A percentile compares a stretch with the other conserved stretches of the same genome.
phyloP scores from a whole-genome alignment of 2,797 vertebrate genomes.

The Momotus momota region DNA sequence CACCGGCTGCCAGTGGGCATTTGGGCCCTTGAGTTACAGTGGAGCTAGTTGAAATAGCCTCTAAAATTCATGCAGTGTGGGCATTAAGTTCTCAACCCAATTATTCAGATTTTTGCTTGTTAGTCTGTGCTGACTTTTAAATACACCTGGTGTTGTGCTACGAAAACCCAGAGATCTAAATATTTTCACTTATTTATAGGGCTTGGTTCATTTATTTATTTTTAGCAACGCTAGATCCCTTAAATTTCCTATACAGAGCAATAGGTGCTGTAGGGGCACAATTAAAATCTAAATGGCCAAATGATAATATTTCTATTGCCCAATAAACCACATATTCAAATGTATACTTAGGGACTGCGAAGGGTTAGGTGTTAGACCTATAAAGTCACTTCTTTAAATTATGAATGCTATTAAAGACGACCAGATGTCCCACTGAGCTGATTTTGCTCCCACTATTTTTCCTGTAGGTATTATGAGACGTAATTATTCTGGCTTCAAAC shows the following conservation, averaged over 20 bases:
- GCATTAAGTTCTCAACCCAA: background rate
- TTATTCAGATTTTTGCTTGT: background rate
- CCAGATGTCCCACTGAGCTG: background rate
- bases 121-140: background rate
- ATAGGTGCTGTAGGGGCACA: background rate
- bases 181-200: background rate
- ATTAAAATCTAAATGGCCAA: background rate
- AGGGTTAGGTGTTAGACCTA: background rate
- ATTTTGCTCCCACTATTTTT: constrained; percentile 4
- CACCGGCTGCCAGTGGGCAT: background rate
- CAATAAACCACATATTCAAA: background rate
- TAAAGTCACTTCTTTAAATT: constrained; percentile 10
- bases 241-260: background rate
- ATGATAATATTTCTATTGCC: background rate
- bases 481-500: constrained; percentile 25
- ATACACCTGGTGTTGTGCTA: background rate
- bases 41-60: background rate
- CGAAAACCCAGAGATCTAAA: background rate
- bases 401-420: constrained; percentile 14
- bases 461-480: background rate
- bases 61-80: background rate
- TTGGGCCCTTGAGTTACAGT: background rate
- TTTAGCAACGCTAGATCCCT: background rate
- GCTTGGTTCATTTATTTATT: background rate
- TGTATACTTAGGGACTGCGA: background rate